A percentile compares a stretch with the other conserved stretches of the same genome.
Conservation (phyloP, 2,113 vertebrate genomes). For the Tiliqua scincoides region DNA sequence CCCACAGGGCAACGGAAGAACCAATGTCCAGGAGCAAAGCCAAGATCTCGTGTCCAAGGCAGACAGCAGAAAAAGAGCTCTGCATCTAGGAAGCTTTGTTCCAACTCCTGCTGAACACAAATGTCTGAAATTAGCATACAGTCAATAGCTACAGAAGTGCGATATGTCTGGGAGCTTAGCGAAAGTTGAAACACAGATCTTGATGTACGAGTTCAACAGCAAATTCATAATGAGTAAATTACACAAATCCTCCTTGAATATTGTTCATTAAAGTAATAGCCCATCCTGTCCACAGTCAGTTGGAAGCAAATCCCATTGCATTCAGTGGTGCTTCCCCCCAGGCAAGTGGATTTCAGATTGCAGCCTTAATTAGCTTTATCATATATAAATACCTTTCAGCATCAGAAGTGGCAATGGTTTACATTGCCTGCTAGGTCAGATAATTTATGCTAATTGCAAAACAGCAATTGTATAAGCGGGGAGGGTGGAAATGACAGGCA, state of each 20-base stretch:
- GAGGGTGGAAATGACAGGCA: background rate
- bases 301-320: too few species aligned
- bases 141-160: background rate
- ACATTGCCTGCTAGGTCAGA: background rate
- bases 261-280: background rate
- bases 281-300: too few species aligned
- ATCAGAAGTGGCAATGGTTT: background rate
- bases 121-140: background rate
- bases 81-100: background rate
- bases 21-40: slow-evolving; percentile 24
- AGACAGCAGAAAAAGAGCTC: background rate
- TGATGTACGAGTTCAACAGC: background rate
- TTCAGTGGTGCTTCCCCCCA: too few species aligned
- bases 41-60: background rate
- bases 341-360: too few species aligned
- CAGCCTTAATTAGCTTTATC: background rate
- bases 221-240: background rate
- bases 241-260: background rate
- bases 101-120: background rate
- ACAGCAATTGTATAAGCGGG: background rate
- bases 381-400: background rate
- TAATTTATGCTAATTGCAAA: background rate
- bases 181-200: background rate
- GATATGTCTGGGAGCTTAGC: background rate
- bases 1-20: slow-evolving; percentile 31